Percentiles rank a stretch among this genome's conserved stretches.
Evolutionary conservation across 2,797 vertebrate species (phyloP).

Genomic region (Phrynocephalus forsythii): DNA sequence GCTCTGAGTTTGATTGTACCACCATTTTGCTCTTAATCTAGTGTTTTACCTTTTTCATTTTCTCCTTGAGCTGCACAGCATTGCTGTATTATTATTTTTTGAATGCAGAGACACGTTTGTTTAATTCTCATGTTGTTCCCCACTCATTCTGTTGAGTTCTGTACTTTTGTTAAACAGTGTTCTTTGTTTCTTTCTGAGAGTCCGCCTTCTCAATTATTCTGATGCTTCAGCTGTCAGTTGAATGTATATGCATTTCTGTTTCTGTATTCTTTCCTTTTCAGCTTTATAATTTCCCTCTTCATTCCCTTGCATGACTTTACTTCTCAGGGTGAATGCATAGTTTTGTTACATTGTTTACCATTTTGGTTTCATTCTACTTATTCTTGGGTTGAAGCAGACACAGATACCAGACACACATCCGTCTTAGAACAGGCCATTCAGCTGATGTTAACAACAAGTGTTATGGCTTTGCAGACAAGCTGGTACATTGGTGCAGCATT

Average conservation of each 20-base stretch:
- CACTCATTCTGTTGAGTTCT: background rate
- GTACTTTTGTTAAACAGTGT: background rate
- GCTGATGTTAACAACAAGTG: background rate
- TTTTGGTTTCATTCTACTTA: slow-evolving; percentile 33
- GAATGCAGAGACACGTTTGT: too few relatives aligned
- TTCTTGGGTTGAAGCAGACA: slow-evolving; percentile 12
- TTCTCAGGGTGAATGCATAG: background rate
- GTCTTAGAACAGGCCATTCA: background rate
- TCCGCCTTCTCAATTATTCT: background rate
- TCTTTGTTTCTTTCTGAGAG: background rate
- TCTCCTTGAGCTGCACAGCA: too few relatives aligned
- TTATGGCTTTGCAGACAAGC: slow-evolving; percentile 4
- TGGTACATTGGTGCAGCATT: background rate
- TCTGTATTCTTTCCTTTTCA: background rate
- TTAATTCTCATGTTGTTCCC: background rate
- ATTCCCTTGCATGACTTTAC: background rate
- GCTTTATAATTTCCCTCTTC: background rate
- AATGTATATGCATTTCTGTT: background rate
- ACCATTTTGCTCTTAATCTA: slow-evolving; percentile 23
- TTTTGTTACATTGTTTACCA: background rate
- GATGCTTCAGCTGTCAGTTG: background rate
- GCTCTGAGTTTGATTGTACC: background rate
- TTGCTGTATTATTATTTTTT: too few relatives aligned
- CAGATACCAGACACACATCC: background rate
- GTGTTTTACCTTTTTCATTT: slow-evolving; percentile 21